These are phyloP conservation scores for Argopecten irradians DNA, from an alignment of 1,140 invertebrate genomes.

Conservation along the genomic window DNA sequence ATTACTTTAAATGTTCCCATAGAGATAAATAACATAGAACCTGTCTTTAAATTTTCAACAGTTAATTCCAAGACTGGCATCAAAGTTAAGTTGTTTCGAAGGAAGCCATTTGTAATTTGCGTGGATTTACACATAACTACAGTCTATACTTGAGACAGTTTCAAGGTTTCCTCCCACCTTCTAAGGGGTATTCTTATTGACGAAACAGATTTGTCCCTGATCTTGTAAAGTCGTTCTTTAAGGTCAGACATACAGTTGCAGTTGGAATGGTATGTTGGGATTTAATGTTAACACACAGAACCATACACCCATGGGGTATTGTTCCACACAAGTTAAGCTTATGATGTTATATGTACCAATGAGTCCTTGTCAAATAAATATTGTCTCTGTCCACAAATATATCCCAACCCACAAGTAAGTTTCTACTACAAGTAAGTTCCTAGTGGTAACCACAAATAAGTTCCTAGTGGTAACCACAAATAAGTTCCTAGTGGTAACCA, in stretches of 20 bases:
- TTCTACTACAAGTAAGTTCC: too few species aligned
- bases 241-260: background rate
- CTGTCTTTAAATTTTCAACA: slow-evolving; percentile 17
- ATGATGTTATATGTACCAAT: too few species aligned
- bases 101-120: background rate
- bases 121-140: background rate
- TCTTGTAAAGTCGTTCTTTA: background rate
- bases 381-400: too few species aligned
- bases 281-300: too few species aligned
- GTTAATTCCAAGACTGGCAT: background rate
- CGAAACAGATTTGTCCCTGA: background rate
- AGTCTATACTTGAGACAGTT: background rate
- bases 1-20: background rate
- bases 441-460: too few species aligned
- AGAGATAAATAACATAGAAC: background rate
- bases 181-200: background rate
- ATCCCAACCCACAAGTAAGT: too few species aligned
- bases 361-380: too few species aligned
- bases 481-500: too few species aligned
- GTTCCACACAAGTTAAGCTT: too few species aligned
- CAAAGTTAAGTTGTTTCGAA: background rate
- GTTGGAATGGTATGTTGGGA: too few species aligned
- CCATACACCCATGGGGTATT: too few species aligned
- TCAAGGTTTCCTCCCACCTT: background rate
- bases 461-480: too few species aligned